Conservation (phyloP, 2,888 invertebrate species). For the Tholera decimalis region DNA sequence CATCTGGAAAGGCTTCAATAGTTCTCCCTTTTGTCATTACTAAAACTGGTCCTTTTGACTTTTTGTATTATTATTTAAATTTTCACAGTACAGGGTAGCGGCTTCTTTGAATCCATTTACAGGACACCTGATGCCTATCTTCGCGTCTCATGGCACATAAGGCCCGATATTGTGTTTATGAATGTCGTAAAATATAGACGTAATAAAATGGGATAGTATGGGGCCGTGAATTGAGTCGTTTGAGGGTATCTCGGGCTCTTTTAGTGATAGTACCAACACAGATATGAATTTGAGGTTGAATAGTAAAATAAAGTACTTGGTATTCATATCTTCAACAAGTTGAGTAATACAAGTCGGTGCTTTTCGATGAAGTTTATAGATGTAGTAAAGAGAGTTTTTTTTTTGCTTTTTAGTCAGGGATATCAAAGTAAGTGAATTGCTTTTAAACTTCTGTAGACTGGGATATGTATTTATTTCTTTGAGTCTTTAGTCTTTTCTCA, state of each 20-base stretch:
- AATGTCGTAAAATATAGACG: constrained; percentile 49
- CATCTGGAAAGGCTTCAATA: not conserved
- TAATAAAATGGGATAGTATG: constrained; percentile 45
- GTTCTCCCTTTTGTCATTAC: not conserved
- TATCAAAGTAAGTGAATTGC: not conserved
- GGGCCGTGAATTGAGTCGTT: constrained; percentile 32
- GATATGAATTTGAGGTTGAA: constrained; percentile 34
- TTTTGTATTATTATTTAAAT: not conserved
- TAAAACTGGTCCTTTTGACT: constrained; percentile 24
- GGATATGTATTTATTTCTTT: too few species aligned
- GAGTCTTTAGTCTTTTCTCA: not conserved
- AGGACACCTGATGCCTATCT: constrained; percentile 65
- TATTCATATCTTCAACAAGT: constrained; percentile 27
- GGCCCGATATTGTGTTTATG: constrained; percentile 51
- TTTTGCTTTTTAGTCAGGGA: not conserved
- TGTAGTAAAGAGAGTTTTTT: not conserved
- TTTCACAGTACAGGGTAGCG: not conserved
- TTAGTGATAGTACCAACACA: constrained; percentile 9
- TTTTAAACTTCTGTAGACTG: not conserved
- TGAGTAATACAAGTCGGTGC: not conserved
- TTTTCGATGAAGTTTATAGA: not conserved
- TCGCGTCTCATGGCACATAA: constrained; percentile 27
- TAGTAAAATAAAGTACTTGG: constrained; percentile 29
- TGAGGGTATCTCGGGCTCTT: constrained; percentile 9
- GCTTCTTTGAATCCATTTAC: constrained; percentile 61